phyloP scores from a whole-genome alignment of 2,113 vertebrate species.

The Myiozetetes cayanensis region DNA sequence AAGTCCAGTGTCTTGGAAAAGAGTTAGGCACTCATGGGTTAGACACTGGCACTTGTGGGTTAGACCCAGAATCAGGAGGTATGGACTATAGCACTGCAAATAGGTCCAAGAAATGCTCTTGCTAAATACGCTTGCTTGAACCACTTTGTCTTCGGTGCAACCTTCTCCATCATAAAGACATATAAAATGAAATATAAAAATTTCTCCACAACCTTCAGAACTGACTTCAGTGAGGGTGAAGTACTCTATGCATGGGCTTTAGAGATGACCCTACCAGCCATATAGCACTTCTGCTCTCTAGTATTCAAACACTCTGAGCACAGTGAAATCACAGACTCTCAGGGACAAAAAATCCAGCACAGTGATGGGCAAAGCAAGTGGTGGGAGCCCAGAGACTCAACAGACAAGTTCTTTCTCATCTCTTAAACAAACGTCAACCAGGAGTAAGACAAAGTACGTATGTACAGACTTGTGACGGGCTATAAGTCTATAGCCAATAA shows the following conservation, averaged over 20 bases:
- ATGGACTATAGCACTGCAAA: not conserved
- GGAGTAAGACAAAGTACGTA: not conserved
- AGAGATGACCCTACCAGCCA: not conserved
- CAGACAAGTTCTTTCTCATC: not conserved
- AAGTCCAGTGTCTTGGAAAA: not conserved
- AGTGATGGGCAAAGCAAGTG: not conserved
- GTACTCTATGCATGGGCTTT: not conserved
- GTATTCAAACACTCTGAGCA: not conserved
- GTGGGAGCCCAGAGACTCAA: not conserved
- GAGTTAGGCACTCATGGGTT: fast-evolving
- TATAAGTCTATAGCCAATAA: not conserved
- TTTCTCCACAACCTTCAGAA: not conserved
- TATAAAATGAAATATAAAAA: not conserved
- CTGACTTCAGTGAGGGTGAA: not conserved
- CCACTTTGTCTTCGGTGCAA: not conserved
- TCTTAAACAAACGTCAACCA: not conserved
- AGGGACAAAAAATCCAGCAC: not conserved
- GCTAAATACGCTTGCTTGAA: not conserved
- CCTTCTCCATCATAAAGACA: not conserved
- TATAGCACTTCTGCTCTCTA: fast-evolving
- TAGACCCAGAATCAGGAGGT: not conserved
- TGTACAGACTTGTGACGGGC: not conserved
- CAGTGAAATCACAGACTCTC: not conserved
- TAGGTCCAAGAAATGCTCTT: not conserved
- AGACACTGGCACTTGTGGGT: not conserved